phyloP scores from a whole-genome alignment of 2,113 vertebrate species.

The pig (Sus scrofa) region T2T-Sscrofa CM000829.6:20214501-20215000 shows the following conservation, averaged over 20 bases:
- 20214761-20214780: background rate
- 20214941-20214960: rapidly evolving
- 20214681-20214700: too few relatives aligned
- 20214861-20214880: rapidly evolving
- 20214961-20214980: rapidly evolving
- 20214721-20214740: background rate
- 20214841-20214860: rapidly evolving
- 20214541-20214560: rapidly evolving
- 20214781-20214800: rapidly evolving
- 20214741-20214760: rapidly evolving
- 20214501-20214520: rapidly evolving
- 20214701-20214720: background rate
- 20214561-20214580: rapidly evolving
- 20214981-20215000: background rate
- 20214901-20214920: rapidly evolving
- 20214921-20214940: background rate
- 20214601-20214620: rapidly evolving
- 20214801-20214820: rapidly evolving
- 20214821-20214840: too few relatives aligned
- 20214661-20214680: background rate
- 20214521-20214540: too few relatives aligned
- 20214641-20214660: background rate
- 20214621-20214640: background rate
- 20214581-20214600: background rate
- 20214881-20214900: background rate